These are phyloP conservation scores for Cebus imitator DNA, from an alignment of 2,113 vertebrate genomes.

Conservation along the genomic window DNA sequence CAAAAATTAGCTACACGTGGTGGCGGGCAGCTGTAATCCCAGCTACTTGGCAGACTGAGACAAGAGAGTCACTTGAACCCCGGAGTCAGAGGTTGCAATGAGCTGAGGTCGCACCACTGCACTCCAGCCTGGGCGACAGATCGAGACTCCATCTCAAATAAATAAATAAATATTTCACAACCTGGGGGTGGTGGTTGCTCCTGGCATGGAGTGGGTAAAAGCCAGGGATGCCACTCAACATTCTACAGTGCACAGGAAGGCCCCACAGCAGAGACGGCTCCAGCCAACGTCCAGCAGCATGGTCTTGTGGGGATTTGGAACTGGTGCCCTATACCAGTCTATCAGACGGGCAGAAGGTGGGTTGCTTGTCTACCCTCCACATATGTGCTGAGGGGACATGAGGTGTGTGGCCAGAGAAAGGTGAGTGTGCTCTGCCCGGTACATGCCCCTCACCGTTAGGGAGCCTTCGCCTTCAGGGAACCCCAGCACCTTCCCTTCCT, in stretches of 20 bases:
- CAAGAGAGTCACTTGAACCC: no score
- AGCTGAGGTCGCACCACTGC: no score
- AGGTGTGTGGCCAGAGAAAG: not conserved
- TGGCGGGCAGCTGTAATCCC: no score
- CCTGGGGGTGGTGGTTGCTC: not conserved
- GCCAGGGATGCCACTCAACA: no score
- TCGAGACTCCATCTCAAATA: no score
- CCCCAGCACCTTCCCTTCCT: not conserved
- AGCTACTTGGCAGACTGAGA: no score
- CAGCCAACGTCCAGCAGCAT: fast-evolving
- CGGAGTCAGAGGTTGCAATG: no score
- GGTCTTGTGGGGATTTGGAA: fast-evolving
- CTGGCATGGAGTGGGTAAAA: not conserved
- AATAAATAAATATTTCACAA: not conserved
- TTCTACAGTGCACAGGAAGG: fast-evolving
- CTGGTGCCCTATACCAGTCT: fast-evolving
- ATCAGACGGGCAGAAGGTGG: fast-evolving
- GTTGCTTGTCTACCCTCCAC: fast-evolving
- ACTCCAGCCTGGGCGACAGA: no score
- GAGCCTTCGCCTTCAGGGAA: fast-evolving
- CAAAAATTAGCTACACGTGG: no score
- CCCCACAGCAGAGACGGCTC: fast-evolving
- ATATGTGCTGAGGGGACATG: fast-evolving
- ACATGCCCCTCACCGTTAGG: no score
- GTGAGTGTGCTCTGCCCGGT: fast-evolving